Evolutionary conservation across 2,113 vertebrate species (phyloP).

Genomic region (Tyrannus savana): DNA sequence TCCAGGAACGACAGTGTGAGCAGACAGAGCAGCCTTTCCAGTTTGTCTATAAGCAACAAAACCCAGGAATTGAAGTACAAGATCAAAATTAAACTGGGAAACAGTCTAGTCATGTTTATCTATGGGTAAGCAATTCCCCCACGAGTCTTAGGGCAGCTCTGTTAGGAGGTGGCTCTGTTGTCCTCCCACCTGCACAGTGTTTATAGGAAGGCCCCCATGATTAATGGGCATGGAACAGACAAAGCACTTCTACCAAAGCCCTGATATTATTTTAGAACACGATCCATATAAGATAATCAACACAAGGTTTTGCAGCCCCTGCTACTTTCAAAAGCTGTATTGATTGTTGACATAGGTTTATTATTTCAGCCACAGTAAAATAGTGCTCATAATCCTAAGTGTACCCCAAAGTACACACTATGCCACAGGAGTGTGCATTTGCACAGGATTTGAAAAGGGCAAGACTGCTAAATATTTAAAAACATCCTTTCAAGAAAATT

Average conservation of each 20-base stretch:
- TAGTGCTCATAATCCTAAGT: background rate
- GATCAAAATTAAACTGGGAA: background rate
- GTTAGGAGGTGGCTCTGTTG: background rate
- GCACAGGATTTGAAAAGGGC: background rate
- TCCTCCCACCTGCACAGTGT: background rate
- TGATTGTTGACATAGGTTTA: background rate
- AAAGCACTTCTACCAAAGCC: background rate
- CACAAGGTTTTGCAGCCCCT: background rate
- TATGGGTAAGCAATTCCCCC: background rate
- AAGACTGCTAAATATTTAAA: background rate
- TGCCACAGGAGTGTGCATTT: background rate
- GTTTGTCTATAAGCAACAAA: background rate
- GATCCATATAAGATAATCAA: background rate
- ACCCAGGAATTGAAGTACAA: background rate
- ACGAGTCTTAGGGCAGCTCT: background rate
- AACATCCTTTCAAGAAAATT: background rate
- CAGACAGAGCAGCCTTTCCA: background rate
- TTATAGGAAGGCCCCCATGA: background rate
- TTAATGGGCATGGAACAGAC: background rate
- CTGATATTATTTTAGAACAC: background rate
- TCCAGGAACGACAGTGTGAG: accelerated
- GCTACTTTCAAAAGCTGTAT: background rate
- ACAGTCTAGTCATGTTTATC: background rate
- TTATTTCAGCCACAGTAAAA: background rate
- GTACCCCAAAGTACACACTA: background rate